Evolutionary conservation across 92 coral and sea anemone genomes (phyloP), one percentile per base, ranked within the genome.

Genomic region (Hydrozoanthus gracilis): DNA sequence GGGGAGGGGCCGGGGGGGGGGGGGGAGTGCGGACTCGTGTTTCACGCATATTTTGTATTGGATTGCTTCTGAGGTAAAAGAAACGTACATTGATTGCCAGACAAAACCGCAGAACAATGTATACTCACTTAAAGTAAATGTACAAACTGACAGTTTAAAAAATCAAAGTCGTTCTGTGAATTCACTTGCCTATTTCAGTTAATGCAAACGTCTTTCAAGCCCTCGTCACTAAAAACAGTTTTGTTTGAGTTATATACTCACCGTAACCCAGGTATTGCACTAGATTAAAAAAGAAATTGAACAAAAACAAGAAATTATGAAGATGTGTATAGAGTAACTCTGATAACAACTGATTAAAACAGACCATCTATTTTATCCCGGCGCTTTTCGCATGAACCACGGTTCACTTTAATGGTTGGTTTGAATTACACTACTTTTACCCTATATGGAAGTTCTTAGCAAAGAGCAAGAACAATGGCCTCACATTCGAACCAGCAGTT

Each of bases 331-430:
- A 13, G 3, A 55, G 78, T 16, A 73, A 7, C 16, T 51, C 78
- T 44, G 78, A 44, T 15, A 73, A 73, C 78, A 55, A 27, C 39
- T 27, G 39, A 27, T 27, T 27, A 27, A 27, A 27, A 2, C 39
- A 27, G 39, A 8, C 8, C 47, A n/a, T 12, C 44, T 7, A 17
- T 35, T 51, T 73, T 5, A n/a, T 35, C 78, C 78, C 52, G 7
- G 15, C 20, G 48, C 47, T 73, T 44, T 73, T 50, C 78, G 78
- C 44, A 73, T 73, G 18, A 73, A 73, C 78, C 78, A 50, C 47
- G 78, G 7, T 73, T 50, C 78, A 15, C 78, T 73, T 44, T 73
- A 73, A 10, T 71, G 39, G 39, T 27, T 27, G 39, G 39, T 27
- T 27, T 27, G 2, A 27, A 27, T 27, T 27, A 27, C 39, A 27